These are phyloP conservation scores for Apaloderma vittatum DNA, from an alignment of 2,113 vertebrate genomes.

Conservation along the genomic window DNA sequence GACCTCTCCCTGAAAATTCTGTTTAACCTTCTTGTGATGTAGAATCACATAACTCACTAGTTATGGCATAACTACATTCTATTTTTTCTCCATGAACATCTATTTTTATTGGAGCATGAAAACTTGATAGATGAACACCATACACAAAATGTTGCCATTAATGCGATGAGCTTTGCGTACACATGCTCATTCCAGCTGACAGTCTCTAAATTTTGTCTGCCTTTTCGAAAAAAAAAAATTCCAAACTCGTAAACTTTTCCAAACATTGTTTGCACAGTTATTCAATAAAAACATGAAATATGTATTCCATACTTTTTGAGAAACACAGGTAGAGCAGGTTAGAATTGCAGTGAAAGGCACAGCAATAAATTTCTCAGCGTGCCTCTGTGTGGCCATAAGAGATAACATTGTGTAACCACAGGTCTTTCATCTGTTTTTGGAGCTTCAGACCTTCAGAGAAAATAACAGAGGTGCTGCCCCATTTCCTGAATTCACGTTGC, in stretches of 20 bases:
- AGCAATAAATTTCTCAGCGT: background rate
- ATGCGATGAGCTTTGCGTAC: background rate
- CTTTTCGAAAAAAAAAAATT: background rate
- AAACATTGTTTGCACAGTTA: background rate
- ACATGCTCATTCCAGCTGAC: background rate
- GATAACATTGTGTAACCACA: background rate
- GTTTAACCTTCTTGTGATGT: background rate
- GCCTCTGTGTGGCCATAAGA: background rate
- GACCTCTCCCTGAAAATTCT: background rate
- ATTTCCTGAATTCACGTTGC: background rate
- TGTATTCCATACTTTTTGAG: background rate
- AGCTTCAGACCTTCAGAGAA: background rate
- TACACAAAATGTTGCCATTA: background rate
- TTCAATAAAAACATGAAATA: background rate
- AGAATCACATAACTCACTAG: background rate
- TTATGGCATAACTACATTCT: background rate
- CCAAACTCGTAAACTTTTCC: background rate
- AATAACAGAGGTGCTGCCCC: background rate
- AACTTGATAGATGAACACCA: background rate
- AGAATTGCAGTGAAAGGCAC: background rate
- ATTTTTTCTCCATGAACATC: background rate
- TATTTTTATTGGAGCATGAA: background rate
- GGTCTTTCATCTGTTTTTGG: background rate
- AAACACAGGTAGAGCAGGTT: background rate
- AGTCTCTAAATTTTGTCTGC: background rate